Evolutionary conservation across 2,113 vertebrate species (phyloP), one percentile per base, ranked within the genome.

Genomic region (Aix galericulata): DNA sequence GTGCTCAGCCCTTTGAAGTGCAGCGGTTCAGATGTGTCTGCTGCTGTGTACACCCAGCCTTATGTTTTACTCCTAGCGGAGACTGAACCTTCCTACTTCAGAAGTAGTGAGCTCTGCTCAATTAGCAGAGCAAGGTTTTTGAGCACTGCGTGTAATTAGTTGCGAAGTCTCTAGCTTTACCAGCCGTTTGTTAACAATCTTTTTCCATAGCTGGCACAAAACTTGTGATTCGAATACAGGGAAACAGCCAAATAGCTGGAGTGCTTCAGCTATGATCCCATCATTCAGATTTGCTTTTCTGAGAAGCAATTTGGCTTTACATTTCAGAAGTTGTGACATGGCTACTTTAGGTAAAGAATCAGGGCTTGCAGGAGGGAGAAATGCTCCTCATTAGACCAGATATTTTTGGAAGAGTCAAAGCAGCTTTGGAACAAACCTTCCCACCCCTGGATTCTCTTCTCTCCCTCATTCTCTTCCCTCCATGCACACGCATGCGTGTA

Each of bases 91-190:
- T 62, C 63, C 26, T 60, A 59, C 73, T 88, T 96, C 82, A 91
- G 82, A 74, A 90, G 80, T 82, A 94, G 95, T 0, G 9, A 94
- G 76, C 80, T 95, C 82, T 63, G 86, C 94, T 94, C 86, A 97
- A 93, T 96, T 96, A 96, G 80, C 55, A 76, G 46, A 91, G 80
- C 60, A 71, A 78, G 16, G 80, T 92, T 94, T 89, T 58, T 36
- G 21, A 94, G 66, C 66, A 59, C 58, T 1, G 0, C 23, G 22
- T 6, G 8, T 74, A 90, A 93, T 95, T 93, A 90, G 69, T 88
- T 93, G 88, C 79, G 86, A 72, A 88, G 86, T 75, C 88, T 86
- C 73, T 40, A 76, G 74, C 77, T 86, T 89, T 80, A 80, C 89
- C 67, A 85, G 63, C 74, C 78, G 40, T 89, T 96, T 94, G 78